Conservation (phyloP, 1,140 invertebrate species). For the Oedothorax gibbosus region DNA sequence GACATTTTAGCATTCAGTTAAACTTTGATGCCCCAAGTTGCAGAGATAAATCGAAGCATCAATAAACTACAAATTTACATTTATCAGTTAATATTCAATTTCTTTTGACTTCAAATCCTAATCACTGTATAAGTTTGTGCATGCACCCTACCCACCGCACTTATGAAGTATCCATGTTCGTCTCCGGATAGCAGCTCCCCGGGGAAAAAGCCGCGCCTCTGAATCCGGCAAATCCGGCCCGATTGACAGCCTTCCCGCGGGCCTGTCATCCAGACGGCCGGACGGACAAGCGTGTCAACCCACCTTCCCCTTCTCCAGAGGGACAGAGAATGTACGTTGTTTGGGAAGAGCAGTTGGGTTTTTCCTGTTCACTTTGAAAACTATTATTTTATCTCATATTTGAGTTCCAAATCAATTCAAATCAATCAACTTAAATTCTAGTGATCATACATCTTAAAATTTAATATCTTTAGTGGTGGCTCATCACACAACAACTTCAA, state of each 20-base stretch:
- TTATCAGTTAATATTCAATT: too few relatives aligned
- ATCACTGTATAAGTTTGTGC: constrained; percentile 22
- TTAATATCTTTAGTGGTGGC: too few relatives aligned
- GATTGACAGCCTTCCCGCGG: constrained; percentile 52
- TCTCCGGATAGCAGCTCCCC: constrained; percentile 3
- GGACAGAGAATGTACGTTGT: background rate
- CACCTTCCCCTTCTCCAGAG: constrained; percentile 3
- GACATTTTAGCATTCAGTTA: too few relatives aligned
- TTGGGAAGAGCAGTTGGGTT: background rate
- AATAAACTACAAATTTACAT: too few relatives aligned
- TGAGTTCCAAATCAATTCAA: too few relatives aligned
- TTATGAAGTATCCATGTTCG: constrained; percentile 57
- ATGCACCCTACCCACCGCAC: constrained; percentile 23
- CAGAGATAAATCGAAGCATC: too few relatives aligned
- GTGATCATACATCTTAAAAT: too few relatives aligned
- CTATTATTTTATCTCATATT: too few relatives aligned
- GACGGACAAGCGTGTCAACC: constrained; percentile 35
- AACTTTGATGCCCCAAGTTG: too few relatives aligned
- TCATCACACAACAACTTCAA: too few relatives aligned
- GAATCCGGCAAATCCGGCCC: constrained; percentile 20
- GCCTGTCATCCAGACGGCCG: constrained; percentile 43
- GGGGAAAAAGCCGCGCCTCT: constrained; percentile 25
- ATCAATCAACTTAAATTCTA: too few relatives aligned
- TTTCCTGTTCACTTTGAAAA: background rate
- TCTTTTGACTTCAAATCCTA: too few relatives aligned